A percentile compares a stretch with the other conserved stretches of the same genome.
Conservation (phyloP, 2,888 invertebrate genomes). For the Bellardia pandia region DNA sequence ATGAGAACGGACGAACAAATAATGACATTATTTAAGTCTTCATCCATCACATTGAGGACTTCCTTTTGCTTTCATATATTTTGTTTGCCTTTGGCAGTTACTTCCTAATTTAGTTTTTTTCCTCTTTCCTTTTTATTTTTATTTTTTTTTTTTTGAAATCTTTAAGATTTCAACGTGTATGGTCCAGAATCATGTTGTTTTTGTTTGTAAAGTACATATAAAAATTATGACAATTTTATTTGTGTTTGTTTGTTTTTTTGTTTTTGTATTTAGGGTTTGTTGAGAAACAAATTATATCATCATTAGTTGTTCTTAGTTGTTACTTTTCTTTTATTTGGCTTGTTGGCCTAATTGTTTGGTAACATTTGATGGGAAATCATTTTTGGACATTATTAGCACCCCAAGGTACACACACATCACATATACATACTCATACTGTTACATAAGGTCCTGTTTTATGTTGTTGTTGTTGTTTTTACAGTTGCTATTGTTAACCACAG, state of each 20-base stretch:
- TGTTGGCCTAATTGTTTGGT: conserved; percentile 66
- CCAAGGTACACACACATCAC: neutral
- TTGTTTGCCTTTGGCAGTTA: conserved; percentile 47
- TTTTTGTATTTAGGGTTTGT: conserved; percentile 35
- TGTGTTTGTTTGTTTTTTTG: conserved; percentile 38
- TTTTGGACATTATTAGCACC: conserved; percentile 30
- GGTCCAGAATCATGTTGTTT: conserved; percentile 11
- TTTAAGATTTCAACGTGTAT: conserved; percentile 51
- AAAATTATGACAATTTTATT: conserved; percentile 49
- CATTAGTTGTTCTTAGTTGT: conserved; percentile 77
- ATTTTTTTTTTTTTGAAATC: conserved; percentile 12
- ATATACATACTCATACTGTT: neutral
- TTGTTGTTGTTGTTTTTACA: conserved; percentile 51
- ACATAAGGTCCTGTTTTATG: conserved; percentile 18
- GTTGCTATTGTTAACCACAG: conserved; percentile 75
- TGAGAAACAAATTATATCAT: conserved; percentile 80
- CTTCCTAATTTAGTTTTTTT: conserved; percentile 62
- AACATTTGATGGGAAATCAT: conserved; percentile 62
- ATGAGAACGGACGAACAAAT: neutral
- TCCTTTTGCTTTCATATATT: conserved; percentile 51
- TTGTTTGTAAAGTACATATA: neutral
- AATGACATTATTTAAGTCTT: conserved; percentile 59
- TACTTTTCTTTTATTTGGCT: neutral
- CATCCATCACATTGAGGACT: conserved; percentile 70
- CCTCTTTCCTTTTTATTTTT: conserved; percentile 4